Conservation (phyloP, 1,140 invertebrate genomes). For the Drosophila dunni region DNA sequence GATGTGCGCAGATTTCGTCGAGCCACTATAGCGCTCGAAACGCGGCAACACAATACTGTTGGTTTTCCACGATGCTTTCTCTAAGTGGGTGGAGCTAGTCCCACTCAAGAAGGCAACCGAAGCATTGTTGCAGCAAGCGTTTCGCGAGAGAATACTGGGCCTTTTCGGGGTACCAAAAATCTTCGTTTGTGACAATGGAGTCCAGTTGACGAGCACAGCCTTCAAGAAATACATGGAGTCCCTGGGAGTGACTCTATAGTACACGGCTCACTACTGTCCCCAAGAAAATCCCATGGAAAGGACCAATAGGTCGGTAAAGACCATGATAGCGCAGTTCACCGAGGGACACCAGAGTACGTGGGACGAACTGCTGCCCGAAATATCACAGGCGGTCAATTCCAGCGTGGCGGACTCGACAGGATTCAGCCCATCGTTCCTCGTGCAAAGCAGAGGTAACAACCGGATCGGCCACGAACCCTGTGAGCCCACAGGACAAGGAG, state of each 20-base stretch:
- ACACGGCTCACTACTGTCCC: slow-evolving; percentile 1
- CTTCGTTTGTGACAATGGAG: slow-evolving; percentile 15
- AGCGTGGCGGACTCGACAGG: neutral
- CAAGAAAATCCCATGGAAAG: slow-evolving; percentile 21
- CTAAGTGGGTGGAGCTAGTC: no score
- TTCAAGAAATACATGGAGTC: neutral
- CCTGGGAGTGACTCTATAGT: neutral
- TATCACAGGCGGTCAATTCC: neutral
- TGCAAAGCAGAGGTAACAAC: neutral
- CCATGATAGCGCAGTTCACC: slow-evolving; percentile 22
- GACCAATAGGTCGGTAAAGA: slow-evolving; percentile 21
- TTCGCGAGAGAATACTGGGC: neutral
- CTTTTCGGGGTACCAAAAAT: slow-evolving; percentile 9
- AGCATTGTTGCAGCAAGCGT: no score
- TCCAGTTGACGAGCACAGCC: slow-evolving; percentile 3
- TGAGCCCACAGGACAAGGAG: no score
- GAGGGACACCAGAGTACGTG: neutral
- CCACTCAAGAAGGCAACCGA: no score
- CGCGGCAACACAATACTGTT: no score
- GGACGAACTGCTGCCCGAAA: slow-evolving; percentile 2
- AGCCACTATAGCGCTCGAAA: no score
- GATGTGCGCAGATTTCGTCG: no score
- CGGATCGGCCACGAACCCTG: neutral
- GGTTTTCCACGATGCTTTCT: no score
- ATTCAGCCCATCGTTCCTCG: neutral